These are phyloP conservation scores for Agraylea sexmaculata DNA, from an alignment of 1,140 invertebrate genomes.

Conservation along the genomic window DNA sequence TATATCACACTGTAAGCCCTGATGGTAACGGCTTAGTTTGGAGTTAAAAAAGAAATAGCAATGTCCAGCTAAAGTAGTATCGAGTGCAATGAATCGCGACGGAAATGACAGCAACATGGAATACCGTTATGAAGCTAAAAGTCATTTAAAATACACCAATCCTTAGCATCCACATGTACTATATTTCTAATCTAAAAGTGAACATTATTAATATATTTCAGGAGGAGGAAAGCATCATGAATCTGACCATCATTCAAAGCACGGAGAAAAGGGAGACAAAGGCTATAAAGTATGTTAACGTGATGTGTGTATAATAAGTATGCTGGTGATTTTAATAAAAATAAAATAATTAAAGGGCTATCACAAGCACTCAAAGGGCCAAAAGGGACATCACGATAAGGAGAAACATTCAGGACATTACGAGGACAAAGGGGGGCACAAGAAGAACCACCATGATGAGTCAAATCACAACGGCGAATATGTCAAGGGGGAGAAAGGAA, in stretches of 20 bases:
- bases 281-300: slow-evolving; percentile 38
- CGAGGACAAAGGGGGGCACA: slow-evolving; percentile 45
- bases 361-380: slow-evolving; percentile 46
- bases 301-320: neutral
- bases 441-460: slow-evolving; percentile 51
- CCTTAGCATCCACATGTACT: neutral
- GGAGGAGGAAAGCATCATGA: slow-evolving; percentile 35
- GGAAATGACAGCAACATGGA: too few species aligned
- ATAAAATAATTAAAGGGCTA: slow-evolving; percentile 26
- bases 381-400: slow-evolving; percentile 54
- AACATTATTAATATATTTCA: slow-evolving; percentile 14
- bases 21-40: too few species aligned
- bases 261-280: slow-evolving; percentile 44
- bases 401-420: slow-evolving; percentile 47
- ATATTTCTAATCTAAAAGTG: slow-evolving; percentile 1
- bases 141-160: too few species aligned
- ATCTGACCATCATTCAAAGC: slow-evolving; percentile 36
- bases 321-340: slow-evolving; percentile 3
- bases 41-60: too few species aligned
- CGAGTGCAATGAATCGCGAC: too few species aligned
- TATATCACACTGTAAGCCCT: too few species aligned
- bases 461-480: slow-evolving; percentile 47
- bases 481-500: slow-evolving; percentile 41
- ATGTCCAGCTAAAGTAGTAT: too few species aligned
- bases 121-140: too few species aligned